phyloP scores from a whole-genome alignment of 2,797 vertebrate genomes.

The Lepidocolaptes lacrymiger region DNA sequence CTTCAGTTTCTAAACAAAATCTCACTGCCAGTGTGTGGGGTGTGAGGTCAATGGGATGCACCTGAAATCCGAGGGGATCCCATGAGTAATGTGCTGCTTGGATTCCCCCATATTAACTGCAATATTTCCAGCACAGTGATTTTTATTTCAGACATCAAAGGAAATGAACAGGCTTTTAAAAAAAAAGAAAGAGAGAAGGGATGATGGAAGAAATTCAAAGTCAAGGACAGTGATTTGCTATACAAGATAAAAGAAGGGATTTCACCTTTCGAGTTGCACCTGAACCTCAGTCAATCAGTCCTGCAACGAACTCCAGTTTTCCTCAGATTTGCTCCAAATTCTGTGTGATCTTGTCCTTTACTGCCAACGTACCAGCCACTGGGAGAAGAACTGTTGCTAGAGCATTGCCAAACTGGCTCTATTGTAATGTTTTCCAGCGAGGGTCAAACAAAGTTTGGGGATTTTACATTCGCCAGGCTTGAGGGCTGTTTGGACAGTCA shows the following conservation, averaged over 20 bases:
- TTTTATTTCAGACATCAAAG: slow-evolving; percentile 56
- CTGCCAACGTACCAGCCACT: background rate
- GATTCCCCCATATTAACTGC: background rate
- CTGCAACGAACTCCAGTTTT: background rate
- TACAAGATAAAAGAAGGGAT: slow-evolving; percentile 8
- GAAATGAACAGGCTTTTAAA: background rate
- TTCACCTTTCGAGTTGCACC: background rate
- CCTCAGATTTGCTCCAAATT: background rate
- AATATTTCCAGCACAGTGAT: slow-evolving; percentile 14
- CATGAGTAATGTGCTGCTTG: background rate
- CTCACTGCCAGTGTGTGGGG: background rate
- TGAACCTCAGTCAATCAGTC: background rate
- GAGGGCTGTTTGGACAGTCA: background rate
- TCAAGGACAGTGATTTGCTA: background rate
- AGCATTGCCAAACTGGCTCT: background rate
- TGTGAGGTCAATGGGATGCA: background rate
- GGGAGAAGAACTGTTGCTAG: background rate
- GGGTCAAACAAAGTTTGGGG: background rate
- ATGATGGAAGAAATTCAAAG: background rate
- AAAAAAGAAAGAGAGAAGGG: background rate
- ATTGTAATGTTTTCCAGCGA: background rate
- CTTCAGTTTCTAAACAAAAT: background rate
- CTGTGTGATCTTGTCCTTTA: background rate
- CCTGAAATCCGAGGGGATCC: slow-evolving; percentile 6
- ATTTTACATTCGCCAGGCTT: background rate